Conservation (phyloP, 2,888 invertebrate genomes). For the Diabrotica balteata region DNA sequence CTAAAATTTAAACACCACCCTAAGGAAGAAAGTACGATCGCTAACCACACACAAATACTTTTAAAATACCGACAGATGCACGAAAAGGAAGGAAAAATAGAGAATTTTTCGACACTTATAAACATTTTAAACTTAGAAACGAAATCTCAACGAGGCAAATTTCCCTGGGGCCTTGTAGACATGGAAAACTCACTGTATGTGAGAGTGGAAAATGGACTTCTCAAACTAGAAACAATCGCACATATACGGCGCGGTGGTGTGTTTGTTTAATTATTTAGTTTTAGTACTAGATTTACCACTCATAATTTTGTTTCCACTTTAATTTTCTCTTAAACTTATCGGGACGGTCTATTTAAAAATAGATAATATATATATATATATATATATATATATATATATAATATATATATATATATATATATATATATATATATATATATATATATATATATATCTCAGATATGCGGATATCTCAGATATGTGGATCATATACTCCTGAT, state of each 20-base stretch:
- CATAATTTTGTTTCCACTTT: slow-evolving; percentile 17
- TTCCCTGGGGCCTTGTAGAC: slow-evolving; percentile 42
- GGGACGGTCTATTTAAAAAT: too few relatives aligned
- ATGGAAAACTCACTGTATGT: slow-evolving; percentile 37
- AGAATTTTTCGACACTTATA: slow-evolving; percentile 42
- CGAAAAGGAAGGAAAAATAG: slow-evolving; percentile 3
- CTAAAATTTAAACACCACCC: too few relatives aligned
- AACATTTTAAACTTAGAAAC: slow-evolving; percentile 45
- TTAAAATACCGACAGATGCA: not conserved
- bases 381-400: too few relatives aligned
- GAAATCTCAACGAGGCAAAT: slow-evolving; percentile 45
- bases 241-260: slow-evolving; percentile 26
- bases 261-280: slow-evolving; percentile 43
- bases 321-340: too few relatives aligned
- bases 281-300: slow-evolving; percentile 15
- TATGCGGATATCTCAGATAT: too few relatives aligned
- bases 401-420: too few relatives aligned
- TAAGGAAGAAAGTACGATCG: too few relatives aligned
- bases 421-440: too few relatives aligned
- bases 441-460: too few relatives aligned
- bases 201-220: slow-evolving; percentile 45
- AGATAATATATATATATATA: too few relatives aligned
- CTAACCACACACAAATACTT: not conserved
- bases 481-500: too few relatives aligned
- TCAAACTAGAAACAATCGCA: slow-evolving; percentile 45